These are phyloP conservation scores for Chunga burmeisteri DNA, from an alignment of 2,113 vertebrate genomes.

Conservation along the genomic window DNA sequence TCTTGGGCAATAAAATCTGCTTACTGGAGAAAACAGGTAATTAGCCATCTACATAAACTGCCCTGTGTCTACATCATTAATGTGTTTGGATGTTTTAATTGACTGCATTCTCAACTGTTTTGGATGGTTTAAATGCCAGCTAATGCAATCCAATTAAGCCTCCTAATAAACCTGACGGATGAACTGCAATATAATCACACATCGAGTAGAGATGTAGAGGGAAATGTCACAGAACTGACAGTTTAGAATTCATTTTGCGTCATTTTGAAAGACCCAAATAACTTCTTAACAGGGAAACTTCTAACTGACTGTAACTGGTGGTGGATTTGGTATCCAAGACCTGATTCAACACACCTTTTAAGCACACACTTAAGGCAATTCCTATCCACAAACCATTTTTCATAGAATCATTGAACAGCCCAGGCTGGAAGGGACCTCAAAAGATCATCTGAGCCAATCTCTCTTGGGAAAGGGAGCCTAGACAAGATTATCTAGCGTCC, in stretches of 20 bases:
- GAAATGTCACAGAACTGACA: background rate
- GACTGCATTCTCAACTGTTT: slow-evolving; percentile 20
- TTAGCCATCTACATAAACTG: slow-evolving; percentile 20
- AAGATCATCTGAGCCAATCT: background rate
- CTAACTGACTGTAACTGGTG: background rate
- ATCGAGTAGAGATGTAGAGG: background rate
- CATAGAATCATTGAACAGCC: background rate
- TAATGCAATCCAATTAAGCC: slow-evolving; percentile 53
- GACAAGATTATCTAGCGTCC: background rate
- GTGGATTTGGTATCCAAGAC: background rate
- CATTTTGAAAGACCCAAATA: background rate
- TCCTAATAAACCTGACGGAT: slow-evolving; percentile 53
- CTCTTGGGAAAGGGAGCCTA: background rate
- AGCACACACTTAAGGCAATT: background rate
- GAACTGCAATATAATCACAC: slow-evolving; percentile 30
- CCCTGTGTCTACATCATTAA: slow-evolving; percentile 30
- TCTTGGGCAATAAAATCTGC: background rate
- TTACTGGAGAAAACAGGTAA: slow-evolving; percentile 14
- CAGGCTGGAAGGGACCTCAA: background rate
- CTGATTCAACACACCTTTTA: background rate
- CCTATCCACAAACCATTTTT: background rate
- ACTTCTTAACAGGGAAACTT: background rate
- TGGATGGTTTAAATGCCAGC: slow-evolving; percentile 45
- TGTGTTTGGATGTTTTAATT: slow-evolving; percentile 49
- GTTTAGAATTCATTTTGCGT: background rate